Evolutionary conservation across 1,140 invertebrate genomes (phyloP), one percentile per base, ranked within the genome.

Genomic region (Halictus rubicundus): DNA sequence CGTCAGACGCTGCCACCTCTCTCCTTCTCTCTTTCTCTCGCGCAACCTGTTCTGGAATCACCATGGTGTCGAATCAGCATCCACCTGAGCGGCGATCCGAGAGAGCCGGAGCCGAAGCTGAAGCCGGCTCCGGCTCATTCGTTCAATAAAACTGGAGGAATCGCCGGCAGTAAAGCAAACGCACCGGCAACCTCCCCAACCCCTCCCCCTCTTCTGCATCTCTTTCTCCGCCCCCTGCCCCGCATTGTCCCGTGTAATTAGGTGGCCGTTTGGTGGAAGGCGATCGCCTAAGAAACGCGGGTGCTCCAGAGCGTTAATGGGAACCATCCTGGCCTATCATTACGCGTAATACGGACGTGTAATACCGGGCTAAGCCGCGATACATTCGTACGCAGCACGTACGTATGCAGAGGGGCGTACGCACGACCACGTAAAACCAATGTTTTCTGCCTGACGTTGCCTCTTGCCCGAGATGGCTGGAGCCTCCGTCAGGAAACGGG

Each of bases 271-370:
- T 84, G 79, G 81, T 75, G 85, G 81, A 80, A 83, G 80, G 83
- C 81, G 83, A 82, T 85, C 82, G 74, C 39, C 59, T 78, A 70
- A 81, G 78, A 85, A 85, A 85, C 75, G 83, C 75, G 83, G 86
- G 84, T 88, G 87, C 88, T 88, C 71, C 72, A 25, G 32, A 83
- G 82, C 84, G 84, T 89, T 87, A 88, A 89, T 88, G 78, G 82
- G 81, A 75, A 83, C 69, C 81, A 79, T 68, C 71, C 72, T 83
- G 85, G 68, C 64, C 88, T 89, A 89, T 89, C 84, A 89, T 89
- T 88, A 89, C 82, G 86, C 80, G 88, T 89, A 89, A 89, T 89
- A 87, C 87, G 86, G 87, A 83, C 81, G 79, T 85, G 86, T 88
- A 86, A 87, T 86, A 69, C 70, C 81, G 63, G 78, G 68, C 71